Evolutionary conservation across 1,140 invertebrate species (phyloP).

Genomic region (Trypoxylus dichotomus): DNA sequence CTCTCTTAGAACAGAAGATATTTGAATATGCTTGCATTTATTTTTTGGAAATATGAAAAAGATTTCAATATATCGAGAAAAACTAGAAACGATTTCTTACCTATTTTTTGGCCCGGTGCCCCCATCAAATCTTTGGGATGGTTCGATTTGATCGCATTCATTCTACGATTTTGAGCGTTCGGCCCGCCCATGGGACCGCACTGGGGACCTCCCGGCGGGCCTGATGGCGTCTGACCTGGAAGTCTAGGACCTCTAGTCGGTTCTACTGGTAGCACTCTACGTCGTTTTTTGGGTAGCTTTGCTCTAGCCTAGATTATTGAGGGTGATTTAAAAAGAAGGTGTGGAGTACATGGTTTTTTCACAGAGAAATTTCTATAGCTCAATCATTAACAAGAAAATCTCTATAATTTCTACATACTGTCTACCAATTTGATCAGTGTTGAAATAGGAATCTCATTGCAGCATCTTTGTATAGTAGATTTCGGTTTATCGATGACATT

Average conservation of each 20-base stretch:
- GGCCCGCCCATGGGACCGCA: slow-evolving; percentile 37
- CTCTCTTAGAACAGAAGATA: not conserved
- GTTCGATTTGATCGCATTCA: slow-evolving; percentile 81
- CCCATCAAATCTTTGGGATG: slow-evolving; percentile 62
- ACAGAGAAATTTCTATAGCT: too few relatives aligned
- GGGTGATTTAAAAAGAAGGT: too few relatives aligned
- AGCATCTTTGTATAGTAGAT: too few relatives aligned
- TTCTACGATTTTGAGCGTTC: slow-evolving; percentile 67
- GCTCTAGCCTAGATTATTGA: slow-evolving; percentile 71
- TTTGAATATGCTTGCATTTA: slow-evolving; percentile 23
- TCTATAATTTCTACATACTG: too few relatives aligned
- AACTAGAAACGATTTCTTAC: not conserved
- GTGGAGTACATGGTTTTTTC: too few relatives aligned
- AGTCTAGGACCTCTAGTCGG: slow-evolving; percentile 72
- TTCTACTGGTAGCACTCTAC: slow-evolving; percentile 93
- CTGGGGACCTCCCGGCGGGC: slow-evolving; percentile 53
- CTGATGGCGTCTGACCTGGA: slow-evolving; percentile 53
- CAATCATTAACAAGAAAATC: too few relatives aligned
- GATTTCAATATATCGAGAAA: not conserved
- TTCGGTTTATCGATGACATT: too few relatives aligned
- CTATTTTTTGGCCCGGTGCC: slow-evolving; percentile 22
- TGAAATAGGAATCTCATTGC: too few relatives aligned
- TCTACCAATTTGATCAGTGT: too few relatives aligned
- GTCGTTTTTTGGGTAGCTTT: slow-evolving; percentile 94
- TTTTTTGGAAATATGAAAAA: too few relatives aligned